A percentile compares a stretch with the other conserved stretches of the same genome.
These are phyloP conservation scores for Lysandra bellargus DNA, from an alignment of 2,888 invertebrate species.

Conservation along the genomic window DNA sequence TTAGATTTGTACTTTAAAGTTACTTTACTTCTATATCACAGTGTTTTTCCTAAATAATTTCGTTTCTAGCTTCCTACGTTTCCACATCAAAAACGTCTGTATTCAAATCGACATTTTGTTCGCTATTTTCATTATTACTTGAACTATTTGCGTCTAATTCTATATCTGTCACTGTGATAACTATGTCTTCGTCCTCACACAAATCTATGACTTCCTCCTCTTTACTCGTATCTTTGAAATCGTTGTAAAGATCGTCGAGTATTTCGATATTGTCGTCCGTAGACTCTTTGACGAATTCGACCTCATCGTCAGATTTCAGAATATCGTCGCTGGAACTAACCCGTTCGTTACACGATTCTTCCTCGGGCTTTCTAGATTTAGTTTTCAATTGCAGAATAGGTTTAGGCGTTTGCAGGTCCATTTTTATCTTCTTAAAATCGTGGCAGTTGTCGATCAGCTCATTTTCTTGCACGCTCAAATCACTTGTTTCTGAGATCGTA, in stretches of 20 bases:
- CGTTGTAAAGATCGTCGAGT: slow-evolving; percentile 30
- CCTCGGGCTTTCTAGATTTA: slow-evolving; percentile 47
- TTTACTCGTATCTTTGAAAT: slow-evolving; percentile 16
- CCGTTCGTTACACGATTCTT: background rate
- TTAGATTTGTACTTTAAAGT: slow-evolving; percentile 17
- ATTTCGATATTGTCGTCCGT: slow-evolving; percentile 52
- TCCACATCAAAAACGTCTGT: slow-evolving; percentile 15
- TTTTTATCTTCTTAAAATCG: slow-evolving; percentile 69
- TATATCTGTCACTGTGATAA: slow-evolving; percentile 52
- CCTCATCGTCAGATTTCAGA: slow-evolving; percentile 17
- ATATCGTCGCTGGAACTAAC: slow-evolving; percentile 20
- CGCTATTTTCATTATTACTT: slow-evolving; percentile 70
- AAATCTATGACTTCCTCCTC: slow-evolving; percentile 65
- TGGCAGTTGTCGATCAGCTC: slow-evolving; percentile 68
- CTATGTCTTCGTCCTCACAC: slow-evolving; percentile 64
- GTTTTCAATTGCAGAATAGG: slow-evolving; percentile 59
- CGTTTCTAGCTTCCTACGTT: background rate
- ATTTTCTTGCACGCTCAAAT: slow-evolving; percentile 61
- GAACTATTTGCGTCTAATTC: slow-evolving; percentile 57
- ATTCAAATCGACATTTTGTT: slow-evolving; percentile 46
- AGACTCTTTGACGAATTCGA: slow-evolving; percentile 46
- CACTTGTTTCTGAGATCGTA: slow-evolving; percentile 66
- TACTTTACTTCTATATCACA: slow-evolving; percentile 29
- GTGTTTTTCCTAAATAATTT: slow-evolving; percentile 12
- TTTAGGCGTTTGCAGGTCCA: slow-evolving; percentile 57